phyloP scores from a whole-genome alignment of 1,140 invertebrate species.

The Capitella teleta region DNA sequence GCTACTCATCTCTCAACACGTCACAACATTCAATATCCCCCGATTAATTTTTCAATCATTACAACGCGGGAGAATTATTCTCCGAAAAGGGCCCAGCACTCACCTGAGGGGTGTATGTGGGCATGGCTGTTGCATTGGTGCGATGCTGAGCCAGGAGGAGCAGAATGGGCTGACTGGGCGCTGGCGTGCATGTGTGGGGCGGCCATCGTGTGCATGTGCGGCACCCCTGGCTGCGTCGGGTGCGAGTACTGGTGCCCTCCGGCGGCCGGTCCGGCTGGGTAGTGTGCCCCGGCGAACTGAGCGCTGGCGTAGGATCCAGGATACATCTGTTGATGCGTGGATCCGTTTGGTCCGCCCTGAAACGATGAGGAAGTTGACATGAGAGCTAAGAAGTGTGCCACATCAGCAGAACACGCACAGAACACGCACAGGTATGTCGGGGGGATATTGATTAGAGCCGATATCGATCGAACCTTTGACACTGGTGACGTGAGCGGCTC shows the following conservation, averaged over 20 bases:
- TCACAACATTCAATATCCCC: too few species aligned
- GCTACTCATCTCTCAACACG: too few species aligned
- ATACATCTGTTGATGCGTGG: constrained; percentile 18
- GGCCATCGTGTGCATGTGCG: constrained; percentile 22
- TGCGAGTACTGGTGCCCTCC: constrained; percentile 21
- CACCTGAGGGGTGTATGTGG: constrained; percentile 21
- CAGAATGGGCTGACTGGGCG: constrained; percentile 15
- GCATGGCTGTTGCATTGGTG: constrained; percentile 25
- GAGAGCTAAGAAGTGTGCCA: too few species aligned
- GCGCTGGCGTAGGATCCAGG: not conserved
- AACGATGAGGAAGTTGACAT: not conserved
- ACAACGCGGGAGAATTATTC: too few species aligned
- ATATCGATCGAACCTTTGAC: too few species aligned
- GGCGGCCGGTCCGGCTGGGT: constrained; percentile 16
- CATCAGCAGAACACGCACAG: too few species aligned
- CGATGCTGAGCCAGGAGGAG: too few species aligned
- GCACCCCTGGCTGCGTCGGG: constrained; percentile 7
- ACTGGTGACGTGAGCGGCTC: too few species aligned
- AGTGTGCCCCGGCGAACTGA: not conserved
- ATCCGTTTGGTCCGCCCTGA: constrained; percentile 33
- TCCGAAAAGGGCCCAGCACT: constrained; percentile 10
- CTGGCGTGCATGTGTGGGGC: constrained; percentile 20
- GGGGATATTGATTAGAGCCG: too few species aligned
- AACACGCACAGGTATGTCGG: too few species aligned
- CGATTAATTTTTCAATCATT: too few species aligned